A percentile compares a stretch with the other conserved stretches of the same genome.
phyloP scores from a whole-genome alignment of 2,113 vertebrate species.

The Piaya cayana region DNA sequence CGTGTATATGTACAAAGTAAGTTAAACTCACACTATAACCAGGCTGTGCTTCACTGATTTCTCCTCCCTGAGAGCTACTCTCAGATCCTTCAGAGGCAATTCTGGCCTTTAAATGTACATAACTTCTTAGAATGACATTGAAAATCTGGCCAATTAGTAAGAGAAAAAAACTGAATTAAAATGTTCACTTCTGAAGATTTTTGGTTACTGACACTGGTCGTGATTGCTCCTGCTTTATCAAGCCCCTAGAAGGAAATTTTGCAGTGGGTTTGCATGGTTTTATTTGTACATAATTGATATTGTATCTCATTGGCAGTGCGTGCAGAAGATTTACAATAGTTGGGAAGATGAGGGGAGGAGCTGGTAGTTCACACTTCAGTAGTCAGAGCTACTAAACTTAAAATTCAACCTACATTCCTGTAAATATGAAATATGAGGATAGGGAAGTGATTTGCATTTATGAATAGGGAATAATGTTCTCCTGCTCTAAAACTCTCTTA shows the following conservation, averaged over 20 bases:
- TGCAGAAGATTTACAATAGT: not conserved
- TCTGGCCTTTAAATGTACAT: not conserved
- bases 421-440: constrained; percentile 17
- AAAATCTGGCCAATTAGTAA: not conserved
- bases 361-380: not conserved
- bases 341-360: not conserved
- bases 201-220: not conserved
- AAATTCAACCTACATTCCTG: not conserved
- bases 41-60: not conserved
- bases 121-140: not conserved
- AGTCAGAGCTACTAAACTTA: not conserved
- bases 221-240: not conserved
- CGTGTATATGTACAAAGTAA: not conserved
- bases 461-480: constrained; percentile 31
- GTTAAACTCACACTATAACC: not conserved
- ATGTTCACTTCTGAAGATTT: not conserved
- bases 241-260: not conserved
- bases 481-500: not conserved
- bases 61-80: not conserved
- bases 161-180: not conserved
- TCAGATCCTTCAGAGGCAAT: not conserved
- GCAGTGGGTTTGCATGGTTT: not conserved
- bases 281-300: not conserved
- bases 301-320: not conserved
- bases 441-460: constrained; percentile 7